Evolutionary conservation across 2,113 vertebrate genomes (phyloP).

Genomic region (Stegostoma tigrinum): DNA sequence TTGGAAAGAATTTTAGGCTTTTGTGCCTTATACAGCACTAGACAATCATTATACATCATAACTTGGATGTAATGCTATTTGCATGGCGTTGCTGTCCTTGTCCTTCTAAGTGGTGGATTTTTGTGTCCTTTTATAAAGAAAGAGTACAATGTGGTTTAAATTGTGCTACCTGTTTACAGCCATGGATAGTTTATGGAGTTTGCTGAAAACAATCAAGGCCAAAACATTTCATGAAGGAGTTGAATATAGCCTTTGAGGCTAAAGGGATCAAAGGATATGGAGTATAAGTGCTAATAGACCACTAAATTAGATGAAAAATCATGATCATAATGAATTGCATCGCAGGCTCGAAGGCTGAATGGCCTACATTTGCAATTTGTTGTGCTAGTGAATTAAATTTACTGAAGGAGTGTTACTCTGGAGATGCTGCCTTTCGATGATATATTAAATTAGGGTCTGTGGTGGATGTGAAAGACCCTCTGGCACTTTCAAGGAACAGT

Average conservation of each 20-base stretch:
- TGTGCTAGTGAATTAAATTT: neutral
- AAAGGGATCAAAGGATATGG: too few relatives aligned
- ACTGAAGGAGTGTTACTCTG: neutral
- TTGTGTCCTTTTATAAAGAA: neutral
- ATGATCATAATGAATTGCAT: too few relatives aligned
- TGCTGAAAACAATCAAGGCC: too few relatives aligned
- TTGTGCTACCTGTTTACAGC: neutral
- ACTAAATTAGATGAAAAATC: too few relatives aligned
- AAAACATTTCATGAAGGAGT: too few relatives aligned
- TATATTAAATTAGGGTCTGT: neutral
- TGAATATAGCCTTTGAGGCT: too few relatives aligned
- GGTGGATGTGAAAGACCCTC: neutral
- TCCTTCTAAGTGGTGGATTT: neutral
- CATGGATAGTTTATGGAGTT: too few relatives aligned
- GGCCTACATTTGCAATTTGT: too few relatives aligned
- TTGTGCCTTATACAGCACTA: too few relatives aligned
- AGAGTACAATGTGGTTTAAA: neutral
- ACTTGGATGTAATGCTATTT: neutral
- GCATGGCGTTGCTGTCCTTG: neutral
- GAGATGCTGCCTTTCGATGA: too few relatives aligned
- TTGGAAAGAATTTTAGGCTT: neutral
- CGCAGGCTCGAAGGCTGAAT: too few relatives aligned
- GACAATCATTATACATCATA: neutral
- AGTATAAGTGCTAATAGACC: too few relatives aligned
- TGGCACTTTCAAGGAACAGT: neutral